Base-by-base conservation (phyloP, 2,888 invertebrate species). In the Polymixis flavicincta region DNA sequence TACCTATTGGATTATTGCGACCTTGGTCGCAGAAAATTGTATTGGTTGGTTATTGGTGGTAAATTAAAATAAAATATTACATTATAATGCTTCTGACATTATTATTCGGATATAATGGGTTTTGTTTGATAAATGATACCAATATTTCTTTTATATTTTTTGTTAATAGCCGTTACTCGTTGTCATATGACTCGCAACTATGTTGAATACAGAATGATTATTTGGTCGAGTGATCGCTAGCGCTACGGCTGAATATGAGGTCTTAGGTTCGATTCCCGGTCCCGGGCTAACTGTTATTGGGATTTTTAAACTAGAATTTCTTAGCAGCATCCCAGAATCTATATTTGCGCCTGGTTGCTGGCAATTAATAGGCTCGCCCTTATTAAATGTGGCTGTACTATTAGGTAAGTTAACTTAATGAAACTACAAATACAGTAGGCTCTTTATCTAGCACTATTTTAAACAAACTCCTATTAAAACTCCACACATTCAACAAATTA, bases 391-490 rank as follows among this genome's bases (percentile, higher is more conserved):
- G 17, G 57, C 1, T 55, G 28, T 32, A 54, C 13, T 50, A 5
- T 9, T 9, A 19, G 19, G 28, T 28, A 57, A 28, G 28, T 9
- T 57, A 57, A 28, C 48, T 48, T 2, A 45, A 50, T 5, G 19
- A 14, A 14, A 17, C 45, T 2, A 17, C 19, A n/a, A 28, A 57
- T 17, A 42, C 4, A 59, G 37, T n/a, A n/a, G 22, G 19, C 37
- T 64, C 25, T 17, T 14, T 11, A n/a, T 52, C 14, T 32, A 52
- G 25, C 54, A 45, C n/a, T 28, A 59, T 57, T 55, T 37, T 8
- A 4, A 50, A 25, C 25, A 37, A 76, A 76, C 28, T 66, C 9
- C n/a, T 28, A 61, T 82, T 54, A 13, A 66, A 70, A 32, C 60
- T 28, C n/a, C 14, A 42, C 37, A 76, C 28, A 54, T 71, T 42